Percentiles rank a stretch among this genome's conserved stretches.
Evolutionary conservation across 2,888 invertebrate genomes (phyloP).

Genomic region (Crocallis elinguaria): DNA sequence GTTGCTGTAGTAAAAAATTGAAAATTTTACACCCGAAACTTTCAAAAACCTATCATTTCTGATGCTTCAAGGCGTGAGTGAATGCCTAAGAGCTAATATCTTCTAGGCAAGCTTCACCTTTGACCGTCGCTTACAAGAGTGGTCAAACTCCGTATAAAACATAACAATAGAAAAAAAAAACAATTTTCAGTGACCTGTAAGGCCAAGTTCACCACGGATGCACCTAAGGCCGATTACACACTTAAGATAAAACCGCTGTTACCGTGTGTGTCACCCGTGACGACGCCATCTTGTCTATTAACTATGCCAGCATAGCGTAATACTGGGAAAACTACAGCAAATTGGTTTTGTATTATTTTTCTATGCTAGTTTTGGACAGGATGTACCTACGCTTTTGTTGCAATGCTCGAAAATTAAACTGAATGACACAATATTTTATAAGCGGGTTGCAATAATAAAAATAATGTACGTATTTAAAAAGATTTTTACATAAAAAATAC

Average conservation of each 20-base stretch:
- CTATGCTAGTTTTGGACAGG: conserved; percentile 9
- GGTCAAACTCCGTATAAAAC: too few relatives aligned
- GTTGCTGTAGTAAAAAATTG: too few relatives aligned
- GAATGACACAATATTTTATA: not conserved
- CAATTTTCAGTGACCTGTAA: conserved; percentile 38
- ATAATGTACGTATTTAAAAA: too few relatives aligned
- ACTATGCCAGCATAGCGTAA: conserved; percentile 59
- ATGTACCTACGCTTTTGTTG: conserved; percentile 3
- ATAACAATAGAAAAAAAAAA: conserved; percentile 48
- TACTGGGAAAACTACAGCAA: conserved; percentile 74
- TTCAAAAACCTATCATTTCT: too few relatives aligned
- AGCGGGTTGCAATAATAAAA: not conserved
- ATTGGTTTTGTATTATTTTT: conserved; percentile 28
- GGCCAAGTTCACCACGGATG: conserved; percentile 62
- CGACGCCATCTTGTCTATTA: conserved; percentile 77
- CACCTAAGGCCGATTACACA: conserved; percentile 77
- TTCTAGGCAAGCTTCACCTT: too few relatives aligned
- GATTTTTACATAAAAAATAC: too few relatives aligned
- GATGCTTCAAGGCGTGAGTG: too few relatives aligned
- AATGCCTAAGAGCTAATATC: too few relatives aligned
- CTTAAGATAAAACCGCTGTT: conserved; percentile 72
- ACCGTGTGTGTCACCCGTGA: conserved; percentile 78
- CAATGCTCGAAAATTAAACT: not conserved
- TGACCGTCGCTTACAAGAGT: too few relatives aligned
- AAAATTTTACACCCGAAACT: too few relatives aligned